Base-by-base conservation (phyloP, 2,888 invertebrate genomes). In the Spodoptera littoralis region DNA sequence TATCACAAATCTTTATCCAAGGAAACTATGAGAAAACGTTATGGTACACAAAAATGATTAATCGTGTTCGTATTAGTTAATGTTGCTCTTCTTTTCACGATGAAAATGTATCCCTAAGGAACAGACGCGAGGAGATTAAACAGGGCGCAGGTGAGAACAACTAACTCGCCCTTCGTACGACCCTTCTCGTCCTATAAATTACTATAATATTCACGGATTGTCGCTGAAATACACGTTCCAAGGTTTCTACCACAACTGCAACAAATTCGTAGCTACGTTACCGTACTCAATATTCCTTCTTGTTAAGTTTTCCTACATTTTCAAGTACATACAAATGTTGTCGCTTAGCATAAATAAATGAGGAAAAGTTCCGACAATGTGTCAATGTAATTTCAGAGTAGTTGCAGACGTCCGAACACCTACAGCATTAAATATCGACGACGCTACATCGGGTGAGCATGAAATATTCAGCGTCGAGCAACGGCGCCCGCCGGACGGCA, bases 361-460 rank as follows among this genome's bases (percentile, higher is more conserved):
- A 65, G 36, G 46, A 42, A 61, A 60, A 63, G 52, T 69, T 66
- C 53, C 52, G 41, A 47, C 65, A 57, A 75, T 75, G 75, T 65
- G 70, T 72, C 77, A 66, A 77, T 68, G 70, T 72, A 78, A 77
- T 80, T 77, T 65, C 41, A 48, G 50, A 64, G 66, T 65, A 68
- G 70, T 70, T 70, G 68, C 59, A 73, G 73, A 73, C 73, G 69
- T 80, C 69, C 73, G 55, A 76, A 76, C 73, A 78, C 71, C 79
- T 76, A 61, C 64, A 71, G 61, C 67, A 78, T 80, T 80, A 80
- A 82, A 82, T 80, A 83, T 82, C 77, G 79, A 81, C 74, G 79
- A 72, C 60, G 70, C 73, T 79, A 79, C 80, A 83, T 78, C 73
- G 76, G 48, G 60, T 63, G 49, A 73, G 58, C 70, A 74, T 84